These are phyloP conservation scores for Apus apus DNA, from an alignment of 2,113 vertebrate species.

Conservation along the genomic window DNA sequence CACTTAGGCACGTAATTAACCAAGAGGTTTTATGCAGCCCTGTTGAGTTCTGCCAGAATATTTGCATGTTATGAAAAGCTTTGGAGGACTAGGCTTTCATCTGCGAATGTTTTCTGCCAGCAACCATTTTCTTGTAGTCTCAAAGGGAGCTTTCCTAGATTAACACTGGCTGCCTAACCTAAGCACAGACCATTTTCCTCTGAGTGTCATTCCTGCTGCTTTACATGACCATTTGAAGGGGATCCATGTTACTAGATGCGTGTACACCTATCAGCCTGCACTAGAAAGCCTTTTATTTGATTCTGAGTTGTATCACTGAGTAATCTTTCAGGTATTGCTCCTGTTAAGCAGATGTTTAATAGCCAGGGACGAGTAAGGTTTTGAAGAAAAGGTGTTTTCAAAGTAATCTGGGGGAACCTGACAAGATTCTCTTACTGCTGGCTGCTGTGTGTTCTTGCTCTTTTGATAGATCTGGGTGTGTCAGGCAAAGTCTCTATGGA, in stretches of 20 bases:
- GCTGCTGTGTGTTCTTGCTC: conserved; percentile 6
- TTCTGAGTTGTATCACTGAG: background rate
- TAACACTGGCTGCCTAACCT: background rate
- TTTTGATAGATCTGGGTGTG: conserved; percentile 41
- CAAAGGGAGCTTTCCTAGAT: background rate
- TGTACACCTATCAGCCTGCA: background rate
- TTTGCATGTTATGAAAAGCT: background rate
- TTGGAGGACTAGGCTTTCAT: background rate
- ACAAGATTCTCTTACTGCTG: background rate
- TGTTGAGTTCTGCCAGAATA: background rate
- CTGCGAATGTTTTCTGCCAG: background rate
- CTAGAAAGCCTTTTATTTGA: background rate
- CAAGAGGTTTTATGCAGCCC: background rate
- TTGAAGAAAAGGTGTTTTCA: background rate
- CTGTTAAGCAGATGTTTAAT: conserved; percentile 16
- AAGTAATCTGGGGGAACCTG: conserved; percentile 20
- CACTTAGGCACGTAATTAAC: background rate
- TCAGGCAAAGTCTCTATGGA: background rate
- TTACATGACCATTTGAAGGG: background rate
- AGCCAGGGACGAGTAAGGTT: background rate
- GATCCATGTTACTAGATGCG: background rate
- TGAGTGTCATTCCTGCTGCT: background rate
- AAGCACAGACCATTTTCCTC: background rate
- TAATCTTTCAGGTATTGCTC: background rate
- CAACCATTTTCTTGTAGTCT: background rate